Base-by-base conservation (phyloP, 2,888 invertebrate species). In the Synanthedon formicaeformis region DNA sequence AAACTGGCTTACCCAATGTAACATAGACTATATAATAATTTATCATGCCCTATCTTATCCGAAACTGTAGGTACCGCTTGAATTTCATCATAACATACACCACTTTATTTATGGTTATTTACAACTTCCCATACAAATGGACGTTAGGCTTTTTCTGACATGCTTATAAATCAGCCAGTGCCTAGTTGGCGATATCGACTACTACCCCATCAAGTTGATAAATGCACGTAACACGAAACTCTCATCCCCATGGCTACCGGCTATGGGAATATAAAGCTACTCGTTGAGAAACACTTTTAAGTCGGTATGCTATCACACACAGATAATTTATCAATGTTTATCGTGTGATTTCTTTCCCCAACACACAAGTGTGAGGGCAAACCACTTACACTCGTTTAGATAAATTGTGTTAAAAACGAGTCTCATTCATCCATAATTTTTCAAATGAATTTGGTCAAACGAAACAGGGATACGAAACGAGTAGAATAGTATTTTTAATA, bases 291-390 rank as follows among this genome's bases (percentile, higher is more conserved):
- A 64, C 72, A 73, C 71, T 75, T 78, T 78, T 67, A 73, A 78
- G 75, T 71, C 70, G 67, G 64, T 61, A 63, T 66, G 69, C 65
- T 70, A 77, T 77, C 70, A 49, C 45, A 76, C 73, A 67, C 61
- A 71, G 64, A 78, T 79, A 76, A 82, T 83, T 81, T 82, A 81
- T 84, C 81, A 81, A 69, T 67, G 69, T 78, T 76, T 81, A 81
- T 83, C 78, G 71, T 58, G 54, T 61, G 62, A 62, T 71, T 73
- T 67, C 65, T 45, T 45, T n/a, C 14, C 45, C 14, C 14, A 6
- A 13, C 13, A 45, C 13, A 6, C 45, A 45, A 45, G 45, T 45
- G 45, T 45, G 45, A 12, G 45, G 45, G 45, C 45, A 14, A 13
- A 14, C 14, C n/a, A 34, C 34, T 34, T 34, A 34, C 34, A n/a